Evolutionary conservation across 2,888 invertebrate species (phyloP), one percentile per base, ranked within the genome.

Genomic region (Hyposoter dolosus): DNA sequence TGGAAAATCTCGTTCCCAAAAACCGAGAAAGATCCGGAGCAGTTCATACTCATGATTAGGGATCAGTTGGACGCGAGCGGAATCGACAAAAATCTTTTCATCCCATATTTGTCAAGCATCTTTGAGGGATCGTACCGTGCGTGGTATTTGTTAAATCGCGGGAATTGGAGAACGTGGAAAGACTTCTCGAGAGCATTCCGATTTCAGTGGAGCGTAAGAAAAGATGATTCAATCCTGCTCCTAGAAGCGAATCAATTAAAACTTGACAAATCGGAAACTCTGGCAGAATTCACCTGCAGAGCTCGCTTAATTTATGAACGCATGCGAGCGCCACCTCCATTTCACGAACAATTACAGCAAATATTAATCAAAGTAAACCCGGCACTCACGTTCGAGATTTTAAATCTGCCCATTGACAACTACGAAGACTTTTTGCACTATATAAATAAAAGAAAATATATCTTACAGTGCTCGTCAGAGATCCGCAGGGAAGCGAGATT

Each of bases 231-330:
- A 12, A 72, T 35, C n/a, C 68, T 84, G 10, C 50, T 84, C 17
- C 6, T 81, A 19, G 81, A 84, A 56, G 84, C 72, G 3, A 45
- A 35, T 9, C n/a, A 84, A 23, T 53, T 84, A 32, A 81, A 35
- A 19, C 15, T 82, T 0, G 81, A 82, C 4, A 85, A 74, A 35
- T 40, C 68, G 1, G 85, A 82, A 69, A 60, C 72, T 1, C 66
- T 84, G 7, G 83, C 82, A 0, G 82, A 84, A 71, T 87, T 87
- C 35, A 74, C 82, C 7, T 84, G 87, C 32, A 35, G 84, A 7
- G 74, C 78, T 32, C 81, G 82, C n/a, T 0, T 84, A 12, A 71
- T 84, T 5, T 86, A 78, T 15, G 83, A 84, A 35, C 75, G 83
- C 7, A 81, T 86, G 86, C 81, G 45, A 32, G 35, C 43, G 40